A percentile compares a stretch with the other conserved stretches of the same genome.
These are phyloP conservation scores for Bothrops jararaca DNA, from an alignment of 2,113 vertebrate genomes.

Conservation along the genomic window DNA sequence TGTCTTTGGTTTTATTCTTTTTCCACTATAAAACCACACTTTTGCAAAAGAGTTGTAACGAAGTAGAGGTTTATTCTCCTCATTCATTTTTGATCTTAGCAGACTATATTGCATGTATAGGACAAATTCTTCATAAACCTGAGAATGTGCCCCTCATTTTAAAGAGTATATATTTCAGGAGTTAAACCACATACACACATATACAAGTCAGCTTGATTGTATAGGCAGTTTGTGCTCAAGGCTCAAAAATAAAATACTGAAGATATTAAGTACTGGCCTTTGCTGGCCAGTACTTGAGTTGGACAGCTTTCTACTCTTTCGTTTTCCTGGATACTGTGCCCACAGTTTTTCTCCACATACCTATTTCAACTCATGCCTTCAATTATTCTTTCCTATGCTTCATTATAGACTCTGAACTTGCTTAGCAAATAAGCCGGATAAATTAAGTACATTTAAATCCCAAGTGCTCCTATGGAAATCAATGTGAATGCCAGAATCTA, in stretches of 20 bases:
- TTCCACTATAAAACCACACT: neutral
- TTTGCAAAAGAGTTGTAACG: neutral
- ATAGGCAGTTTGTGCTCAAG: slow-evolving; percentile 1
- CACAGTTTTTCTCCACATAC: neutral
- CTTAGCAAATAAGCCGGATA: neutral
- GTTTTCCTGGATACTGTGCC: neutral
- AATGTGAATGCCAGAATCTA: neutral
- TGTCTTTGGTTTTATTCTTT: neutral
- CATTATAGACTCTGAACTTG: neutral
- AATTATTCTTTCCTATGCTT: neutral
- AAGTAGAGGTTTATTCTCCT: neutral
- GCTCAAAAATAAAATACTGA: neutral
- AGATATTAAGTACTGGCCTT: neutral
- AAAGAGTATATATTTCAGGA: neutral
- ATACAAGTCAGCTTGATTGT: slow-evolving; percentile 1
- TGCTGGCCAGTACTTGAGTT: neutral
- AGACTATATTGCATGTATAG: neutral
- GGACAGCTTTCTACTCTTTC: neutral
- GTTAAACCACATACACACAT: neutral
- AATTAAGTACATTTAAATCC: neutral
- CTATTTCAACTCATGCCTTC: neutral
- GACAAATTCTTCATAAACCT: neutral
- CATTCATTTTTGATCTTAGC: neutral
- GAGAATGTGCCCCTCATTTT: neutral
- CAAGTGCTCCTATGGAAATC: neutral